A percentile compares a stretch with the other conserved stretches of the same genome.
Evolutionary conservation across 2,797 vertebrate genomes (phyloP).

Genomic region (Danio kyathit): DNA sequence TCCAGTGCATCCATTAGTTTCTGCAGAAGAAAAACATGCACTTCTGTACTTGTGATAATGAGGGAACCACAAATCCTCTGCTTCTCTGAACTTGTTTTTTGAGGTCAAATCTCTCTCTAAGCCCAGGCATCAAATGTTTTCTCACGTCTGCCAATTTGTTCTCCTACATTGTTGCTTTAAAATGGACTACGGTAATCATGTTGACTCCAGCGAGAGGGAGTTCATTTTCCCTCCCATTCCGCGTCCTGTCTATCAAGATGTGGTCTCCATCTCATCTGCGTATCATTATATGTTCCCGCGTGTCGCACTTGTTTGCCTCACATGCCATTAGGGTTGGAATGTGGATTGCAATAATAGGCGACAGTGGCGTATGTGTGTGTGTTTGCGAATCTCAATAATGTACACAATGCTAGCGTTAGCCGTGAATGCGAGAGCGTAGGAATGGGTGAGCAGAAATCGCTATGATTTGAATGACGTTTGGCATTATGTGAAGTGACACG

Average conservation of each 20-base stretch:
- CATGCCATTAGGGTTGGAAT: conserved; percentile 52
- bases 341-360: conserved; percentile 56
- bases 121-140: conserved; percentile 47
- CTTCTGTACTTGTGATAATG: conserved; percentile 51
- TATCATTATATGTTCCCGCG: conserved; percentile 44
- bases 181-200: conserved; percentile 52
- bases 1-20: not conserved
- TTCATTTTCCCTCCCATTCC: conserved; percentile 60
- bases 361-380: conserved; percentile 12
- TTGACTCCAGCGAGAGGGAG: conserved; percentile 48
- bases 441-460: conserved; percentile 34
- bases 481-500: conserved; percentile 51
- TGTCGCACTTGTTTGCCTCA: conserved; percentile 48
- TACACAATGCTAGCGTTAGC: not conserved
- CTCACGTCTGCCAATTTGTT: conserved; percentile 54
- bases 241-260: conserved; percentile 56
- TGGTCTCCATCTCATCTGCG: conserved; percentile 51
- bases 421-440: not conserved
- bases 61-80: conserved; percentile 30
- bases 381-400: conserved; percentile 8
- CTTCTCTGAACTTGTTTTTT: conserved; percentile 35
- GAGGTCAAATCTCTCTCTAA: conserved; percentile 51
- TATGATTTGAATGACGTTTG: conserved; percentile 50
- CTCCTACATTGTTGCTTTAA: conserved; percentile 26
- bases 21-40: not conserved